Evolutionary conservation across 2,888 invertebrate species (phyloP), one percentile per base, ranked within the genome.

Genomic region (Amiota mariae): DNA sequence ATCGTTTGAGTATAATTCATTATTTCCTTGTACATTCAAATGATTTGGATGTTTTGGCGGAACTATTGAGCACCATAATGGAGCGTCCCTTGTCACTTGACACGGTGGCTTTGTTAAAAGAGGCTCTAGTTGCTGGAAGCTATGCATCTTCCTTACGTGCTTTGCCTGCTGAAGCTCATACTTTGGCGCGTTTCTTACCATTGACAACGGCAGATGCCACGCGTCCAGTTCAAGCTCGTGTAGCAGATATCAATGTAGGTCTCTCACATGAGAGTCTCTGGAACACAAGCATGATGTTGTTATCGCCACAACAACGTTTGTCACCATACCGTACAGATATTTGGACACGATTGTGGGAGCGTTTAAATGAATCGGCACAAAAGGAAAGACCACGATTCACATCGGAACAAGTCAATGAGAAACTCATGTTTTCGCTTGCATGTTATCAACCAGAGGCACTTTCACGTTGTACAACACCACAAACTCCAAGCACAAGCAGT

Each of bases 361-460:
- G 93, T 77, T 91, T 95, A 49, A 91, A 92, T 70, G 92, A 92
- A 83, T 90, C 92, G 59, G 92, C 91, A 15, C 87, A 88, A 76
- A 92, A 92, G 81, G 92, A 92, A 70, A 91, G 91, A 78, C 92
- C 91, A 13, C 92, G 93, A 72, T 94, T 95, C 82, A 92, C 91
- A 72, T 93, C 94, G 1, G 92, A 91, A 66, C 93, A 93, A 84
- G 95, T 96, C 47, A 93, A 93, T 0, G 95, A 95, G 80, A 95
- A 96, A 85, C 91, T 96, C 47, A 91, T 95, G 84, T 93, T 95
- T 75, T 95, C 95, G 66, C 90, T 96, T 84, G 94, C 95, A 73
- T 96, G 96, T 87, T 96, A 96, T 89, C 96, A 90, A 93, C 96
- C 96, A 0, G 96, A 96, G 90, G 96, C 96, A 0, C 89, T 96